A percentile compares a stretch with the other conserved stretches of the same genome.
These are phyloP conservation scores for Euzophera pinguis DNA, from an alignment of 2,888 invertebrate genomes.

Conservation along the genomic window DNA sequence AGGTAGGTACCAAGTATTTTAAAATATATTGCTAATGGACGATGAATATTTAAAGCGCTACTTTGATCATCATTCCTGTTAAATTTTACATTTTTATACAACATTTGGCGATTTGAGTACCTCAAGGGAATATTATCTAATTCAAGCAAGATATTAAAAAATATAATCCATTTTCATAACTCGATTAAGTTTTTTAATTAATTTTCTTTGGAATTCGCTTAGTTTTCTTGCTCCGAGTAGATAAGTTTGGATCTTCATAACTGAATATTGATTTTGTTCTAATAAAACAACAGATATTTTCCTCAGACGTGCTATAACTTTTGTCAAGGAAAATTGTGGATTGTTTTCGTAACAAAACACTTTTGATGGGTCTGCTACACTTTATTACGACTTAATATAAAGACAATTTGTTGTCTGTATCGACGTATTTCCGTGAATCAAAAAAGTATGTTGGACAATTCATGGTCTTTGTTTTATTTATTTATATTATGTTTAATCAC, in stretches of 20 bases:
- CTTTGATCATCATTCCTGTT: constrained; percentile 9
- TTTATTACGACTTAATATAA: constrained; percentile 21
- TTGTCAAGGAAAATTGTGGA: constrained; percentile 30
- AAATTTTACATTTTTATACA: constrained; percentile 7
- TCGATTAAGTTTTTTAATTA: constrained; percentile 67
- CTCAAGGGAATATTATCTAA: not conserved
- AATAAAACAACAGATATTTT: constrained; percentile 25
- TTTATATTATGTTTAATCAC: too few species aligned
- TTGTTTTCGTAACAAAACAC: constrained; percentile 25
- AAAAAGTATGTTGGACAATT: not conserved
- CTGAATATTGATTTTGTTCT: constrained; percentile 33
- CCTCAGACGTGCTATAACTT: constrained; percentile 29
- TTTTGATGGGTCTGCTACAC: constrained; percentile 19
- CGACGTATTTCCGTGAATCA: not conserved
- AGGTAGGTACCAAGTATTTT: constrained; percentile 10
- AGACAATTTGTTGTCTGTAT: constrained; percentile 12
- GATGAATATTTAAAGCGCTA: constrained; percentile 13
- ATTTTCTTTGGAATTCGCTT: constrained; percentile 55
- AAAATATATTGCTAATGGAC: constrained; percentile 14
- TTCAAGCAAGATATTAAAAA: not conserved
- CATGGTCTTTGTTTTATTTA: not conserved
- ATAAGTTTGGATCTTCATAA: constrained; percentile 37
- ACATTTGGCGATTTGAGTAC: constrained; percentile 5
- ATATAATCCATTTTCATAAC: constrained; percentile 53
- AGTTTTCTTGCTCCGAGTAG: constrained; percentile 46